Base-by-base conservation (phyloP, 2,797 vertebrate species). In the Microtus obscurus region DNA sequence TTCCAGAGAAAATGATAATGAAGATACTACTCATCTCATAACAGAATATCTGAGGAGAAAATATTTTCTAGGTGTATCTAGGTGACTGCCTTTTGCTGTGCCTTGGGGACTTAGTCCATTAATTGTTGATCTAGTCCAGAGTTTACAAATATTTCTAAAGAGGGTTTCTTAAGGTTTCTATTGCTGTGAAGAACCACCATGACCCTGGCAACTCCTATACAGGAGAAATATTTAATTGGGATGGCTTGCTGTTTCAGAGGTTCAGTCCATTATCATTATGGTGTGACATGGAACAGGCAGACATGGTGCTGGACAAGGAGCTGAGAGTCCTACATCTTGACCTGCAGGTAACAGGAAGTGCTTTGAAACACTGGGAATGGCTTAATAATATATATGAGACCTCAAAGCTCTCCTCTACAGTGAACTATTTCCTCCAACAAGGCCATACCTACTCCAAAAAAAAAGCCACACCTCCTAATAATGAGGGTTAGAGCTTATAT, bases 21-120 rank as follows among this genome's bases (percentile, higher is more conserved):
- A 91, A 94, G 59, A 73, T 73, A 21, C 78, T 77, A 90, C 10
- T 17, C 13, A 53, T 92, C 10, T 17, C 13, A 53, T 92, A 76
- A 34, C 37, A 85, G 34, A 90, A 91, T 89, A 89, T 91, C 71
- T 40, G 95, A 91, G 65, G 37, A 48, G 1, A 53, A 25, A 74
- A 6, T 76, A 87, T 76, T 81, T 76, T 76, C 78, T 61, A 19
- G n/a, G 17, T n/a, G 7, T 79, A 48, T 25, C 56, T 19, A 61
- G n/a, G n/a, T 43, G 21, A 71, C 19, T 17, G 5, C 34, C 65
- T 59, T 65, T 77, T 34, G 56, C 31, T 23, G 6, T 80, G 8
- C 9, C 23, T 21, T 73, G 9, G 16, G 10, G 0, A n/a, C 40
- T 53, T 48, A 82, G 51, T 0, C 53, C 53, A 82, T 14, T 73